Base-by-base conservation (phyloP, 2,113 vertebrate genomes). In the Crotalus helleri region DNA sequence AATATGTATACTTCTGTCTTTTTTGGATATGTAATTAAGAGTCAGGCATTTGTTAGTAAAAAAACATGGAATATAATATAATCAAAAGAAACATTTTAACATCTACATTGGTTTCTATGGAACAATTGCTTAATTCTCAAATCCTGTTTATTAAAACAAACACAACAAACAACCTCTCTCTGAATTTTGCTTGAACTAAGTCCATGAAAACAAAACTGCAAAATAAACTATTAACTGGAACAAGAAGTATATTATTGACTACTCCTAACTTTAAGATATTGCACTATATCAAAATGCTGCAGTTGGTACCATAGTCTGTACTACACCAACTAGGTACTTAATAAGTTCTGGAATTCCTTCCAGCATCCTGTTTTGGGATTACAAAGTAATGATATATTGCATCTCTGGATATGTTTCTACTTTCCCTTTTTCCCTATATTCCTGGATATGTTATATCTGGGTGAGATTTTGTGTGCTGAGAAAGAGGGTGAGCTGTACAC, bases 1-100 rank as follows among this genome's bases (percentile, higher is more conserved):
- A 57, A 58, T 81, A 57, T 9, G 81, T 11, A 92, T 8, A 15
- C 15, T 33, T n/a, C 10, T 17, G 15, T 24, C 92, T 92, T 61
- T 81, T 87, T 61, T 55, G 93, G 55, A 90, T 51, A 95, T 86
- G 85, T 61, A 57, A 81, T 89, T 49, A 89, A 81, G 61, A 44
- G 3, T 19, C 53, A 54, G 15, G 19, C 4, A 55, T 91, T 24
- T 8, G 74, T 19, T 81, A 5, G 5, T 23, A 74, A 33, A 51
- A 51, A 92, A 87, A 33, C 23, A 51, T 51, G 51, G 46, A 54
- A 33, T 26, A 7, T 51, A 54, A 61, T 61, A 54, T 64, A 6
- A 24, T 46, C 57, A 81, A 55, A 17, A 19, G 26, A 87, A 57
- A 10, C 21, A 81, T 39, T 54, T 92, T 55, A 64, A 88, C 23